Evolutionary conservation across 2,888 invertebrate genomes (phyloP).

Genomic region (Polydrusus cervinus): DNA sequence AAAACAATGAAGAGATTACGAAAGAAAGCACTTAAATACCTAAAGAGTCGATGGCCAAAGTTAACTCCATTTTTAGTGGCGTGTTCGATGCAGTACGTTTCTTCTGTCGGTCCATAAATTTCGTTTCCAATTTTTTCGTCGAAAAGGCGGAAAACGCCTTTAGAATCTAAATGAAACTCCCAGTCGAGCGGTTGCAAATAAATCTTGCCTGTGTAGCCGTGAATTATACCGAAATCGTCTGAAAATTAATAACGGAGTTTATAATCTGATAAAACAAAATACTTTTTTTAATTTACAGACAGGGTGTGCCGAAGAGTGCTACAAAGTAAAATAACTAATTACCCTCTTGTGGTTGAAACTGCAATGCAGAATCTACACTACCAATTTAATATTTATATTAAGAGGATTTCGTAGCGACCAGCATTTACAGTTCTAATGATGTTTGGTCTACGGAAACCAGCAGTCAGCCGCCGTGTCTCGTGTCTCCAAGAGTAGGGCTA

Average conservation of each 20-base stretch:
- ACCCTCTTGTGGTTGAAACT: no score
- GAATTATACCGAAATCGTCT: slow-evolving; percentile 56
- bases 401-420: no score
- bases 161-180: slow-evolving; percentile 51
- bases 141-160: slow-evolving; percentile 52
- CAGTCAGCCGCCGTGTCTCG: no score
- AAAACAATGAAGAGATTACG: slow-evolving; percentile 10
- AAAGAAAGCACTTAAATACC: slow-evolving; percentile 38
- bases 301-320: neutral
- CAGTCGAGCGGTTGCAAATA: slow-evolving; percentile 47
- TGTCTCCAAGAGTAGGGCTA: no score
- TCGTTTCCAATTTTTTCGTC: slow-evolving; percentile 52
- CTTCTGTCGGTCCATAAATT: slow-evolving; percentile 50
- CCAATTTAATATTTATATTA: no score
- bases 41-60: slow-evolving; percentile 54
- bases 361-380: no score
- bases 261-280: slow-evolving; percentile 1
- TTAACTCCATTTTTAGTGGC: slow-evolving; percentile 52
- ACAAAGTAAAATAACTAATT: no score
- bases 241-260: slow-evolving; percentile 40
- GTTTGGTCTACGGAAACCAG: no score
- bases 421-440: no score
- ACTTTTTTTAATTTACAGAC: neutral
- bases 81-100: slow-evolving; percentile 59
- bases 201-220: slow-evolving; percentile 54